Evolutionary conservation across 1,140 invertebrate genomes (phyloP), one percentile per base, ranked within the genome.

Genomic region (Tetragonula clypearis): DNA sequence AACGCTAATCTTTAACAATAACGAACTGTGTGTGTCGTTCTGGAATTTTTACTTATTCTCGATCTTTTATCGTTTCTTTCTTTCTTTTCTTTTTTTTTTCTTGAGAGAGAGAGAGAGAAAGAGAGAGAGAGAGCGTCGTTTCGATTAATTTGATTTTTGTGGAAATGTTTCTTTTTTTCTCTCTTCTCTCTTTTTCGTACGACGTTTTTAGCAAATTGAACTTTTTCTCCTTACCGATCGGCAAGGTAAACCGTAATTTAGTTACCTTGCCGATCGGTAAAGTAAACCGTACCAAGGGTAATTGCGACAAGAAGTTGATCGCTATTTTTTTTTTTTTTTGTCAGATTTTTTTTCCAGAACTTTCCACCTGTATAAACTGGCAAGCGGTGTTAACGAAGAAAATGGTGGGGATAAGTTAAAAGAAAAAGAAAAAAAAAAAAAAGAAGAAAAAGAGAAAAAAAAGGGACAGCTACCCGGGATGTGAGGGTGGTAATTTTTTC

Each of bases 401-500:
- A 35, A 56, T 23, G 30, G 2, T 30, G 30, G 1, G 30, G 30
- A 30, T 30, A 30, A 30, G 30, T 30, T 30, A 30, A 30, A 30
- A 30, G 30, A 30, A 30, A 30, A 30, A 30, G 1, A 19, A 58
- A 21, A 58, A 23, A 68, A 53, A 53, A 88, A 87, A 85, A 86
- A 41, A 60, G 87, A 88, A 85, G 82, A 19, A 56, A 19, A 19
- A 19, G 75, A 82, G 84, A 89, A 87, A 85, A 85, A 69, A 87
- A 84, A 73, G 55, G 76, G 71, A 83, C 88, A 76, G 87, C 92
- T 91, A 92, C 58, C 93, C 93, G 94, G 94, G 91, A 94, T 93
- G 94, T 91, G 94, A 94, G 94, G 94, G 93, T 95, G 94, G 93
- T 72, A 56, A 92, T 76, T 93, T 41, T 30, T 94, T 94, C 91